phyloP scores from a whole-genome alignment of 2,888 invertebrate genomes.

The Icerya purchasi region DNA sequence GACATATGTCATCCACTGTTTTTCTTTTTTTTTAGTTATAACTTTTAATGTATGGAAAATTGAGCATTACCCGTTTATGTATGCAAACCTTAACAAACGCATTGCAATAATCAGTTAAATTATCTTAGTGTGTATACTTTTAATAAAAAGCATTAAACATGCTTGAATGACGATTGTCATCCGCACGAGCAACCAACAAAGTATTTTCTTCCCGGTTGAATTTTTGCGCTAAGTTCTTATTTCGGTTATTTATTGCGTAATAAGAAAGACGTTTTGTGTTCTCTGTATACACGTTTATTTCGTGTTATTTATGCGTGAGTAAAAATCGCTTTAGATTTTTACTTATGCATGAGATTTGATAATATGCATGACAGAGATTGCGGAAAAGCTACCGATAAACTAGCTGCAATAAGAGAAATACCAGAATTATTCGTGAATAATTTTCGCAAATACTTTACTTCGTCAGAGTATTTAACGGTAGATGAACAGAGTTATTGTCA shows the following conservation, averaged over 20 bases:
- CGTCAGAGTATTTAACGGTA: neutral
- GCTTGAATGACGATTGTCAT: neutral
- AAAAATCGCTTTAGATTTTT: neutral
- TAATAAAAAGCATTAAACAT: neutral
- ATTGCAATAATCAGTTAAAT: neutral
- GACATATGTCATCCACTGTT: neutral
- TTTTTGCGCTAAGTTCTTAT: neutral
- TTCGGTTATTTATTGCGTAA: neutral
- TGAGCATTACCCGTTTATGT: neutral
- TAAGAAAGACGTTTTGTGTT: neutral
- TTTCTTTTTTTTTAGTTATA: neutral
- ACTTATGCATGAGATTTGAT: neutral
- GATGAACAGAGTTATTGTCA: neutral
- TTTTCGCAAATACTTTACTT: neutral
- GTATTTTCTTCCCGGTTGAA: neutral
- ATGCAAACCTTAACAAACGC: neutral
- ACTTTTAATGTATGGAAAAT: neutral
- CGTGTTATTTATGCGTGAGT: neutral
- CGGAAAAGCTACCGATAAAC: neutral
- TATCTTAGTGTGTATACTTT: too few species aligned
- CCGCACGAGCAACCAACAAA: neutral
- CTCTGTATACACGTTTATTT: neutral
- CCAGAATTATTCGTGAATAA: neutral
- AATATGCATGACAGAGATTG: neutral
- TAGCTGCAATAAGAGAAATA: neutral